These are phyloP conservation scores for Sebastiscus albofasciatus DNA, from an alignment of 2,797 vertebrate genomes.

Conservation along the genomic window DNA sequence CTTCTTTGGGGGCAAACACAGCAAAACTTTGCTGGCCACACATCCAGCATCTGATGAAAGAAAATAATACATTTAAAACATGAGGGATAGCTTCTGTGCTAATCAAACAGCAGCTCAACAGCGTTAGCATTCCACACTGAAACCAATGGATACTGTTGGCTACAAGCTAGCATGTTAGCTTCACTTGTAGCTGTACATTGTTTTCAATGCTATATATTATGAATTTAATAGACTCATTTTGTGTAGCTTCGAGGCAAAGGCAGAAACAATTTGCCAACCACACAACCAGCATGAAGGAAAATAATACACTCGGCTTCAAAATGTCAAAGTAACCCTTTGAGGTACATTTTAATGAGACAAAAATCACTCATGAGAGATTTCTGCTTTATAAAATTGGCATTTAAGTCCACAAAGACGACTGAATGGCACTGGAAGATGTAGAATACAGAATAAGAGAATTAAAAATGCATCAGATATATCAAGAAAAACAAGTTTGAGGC, in stretches of 20 bases:
- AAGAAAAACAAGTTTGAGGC: conserved; percentile 57
- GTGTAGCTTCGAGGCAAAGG: not conserved
- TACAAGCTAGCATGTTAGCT: not conserved
- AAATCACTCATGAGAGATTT: conserved; percentile 42
- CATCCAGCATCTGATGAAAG: not conserved
- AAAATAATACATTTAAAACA: conserved; percentile 18
- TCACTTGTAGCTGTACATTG: not conserved
- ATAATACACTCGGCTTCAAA: conserved; percentile 32
- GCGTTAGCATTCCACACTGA: conserved; percentile 38
- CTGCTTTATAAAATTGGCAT: conserved; percentile 70
- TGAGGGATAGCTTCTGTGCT: not conserved
- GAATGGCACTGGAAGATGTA: conserved; percentile 72
- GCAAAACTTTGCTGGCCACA: not conserved
- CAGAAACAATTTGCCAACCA: not conserved
- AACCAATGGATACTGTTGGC: conserved; percentile 23
- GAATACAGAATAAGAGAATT: conserved; percentile 52
- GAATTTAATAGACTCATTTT: not conserved
- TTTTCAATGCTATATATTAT: not conserved
- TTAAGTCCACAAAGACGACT: conserved; percentile 62
- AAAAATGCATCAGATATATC: conserved; percentile 51
- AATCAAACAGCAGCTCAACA: conserved; percentile 31
- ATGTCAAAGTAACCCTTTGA: conserved; percentile 58
- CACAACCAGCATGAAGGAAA: conserved; percentile 2
- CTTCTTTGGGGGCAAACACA: conserved; percentile 9
- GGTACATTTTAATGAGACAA: conserved; percentile 59